Base-by-base conservation (phyloP, 37 sponge, comb jelly and placozoan genomes). In the Crambe crambe region DNA sequence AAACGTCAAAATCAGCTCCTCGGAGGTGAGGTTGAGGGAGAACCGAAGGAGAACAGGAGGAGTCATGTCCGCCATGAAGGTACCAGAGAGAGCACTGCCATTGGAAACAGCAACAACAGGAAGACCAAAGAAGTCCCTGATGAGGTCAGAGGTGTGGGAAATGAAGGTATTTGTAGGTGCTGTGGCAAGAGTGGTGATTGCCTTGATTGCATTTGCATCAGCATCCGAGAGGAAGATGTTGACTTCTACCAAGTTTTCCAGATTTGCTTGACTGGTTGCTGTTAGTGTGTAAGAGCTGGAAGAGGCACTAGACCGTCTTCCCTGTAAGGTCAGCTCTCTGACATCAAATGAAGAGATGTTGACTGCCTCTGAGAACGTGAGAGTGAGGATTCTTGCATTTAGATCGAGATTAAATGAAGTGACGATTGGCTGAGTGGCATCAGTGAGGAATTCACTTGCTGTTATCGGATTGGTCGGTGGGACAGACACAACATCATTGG, bases 1-100 rank as follows among this genome's bases (percentile, higher is more conserved):
- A 79, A 92, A 96, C 26, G 91, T 96, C 38, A 96, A 63, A 17
- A 57, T 80, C 18, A 96, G 78, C 27, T 83, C 56, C 56, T 90
- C 94, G 18, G 90, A 75, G 15, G 86, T 88, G 26, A 96, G 84
- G 63, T 96, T 90, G 40, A 96, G 70, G 47, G 58, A 70, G 70
- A 93, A 96, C 4, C 18, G 3, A 17, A 75, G 40, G 1, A 96
- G 76, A 2, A 43, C 20, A 27, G 97, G 97, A 17, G 69, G 68
- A 38, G 83, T 88, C 0, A 29, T 54, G 58, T 96, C 97, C n/a
- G 10, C 37, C 5, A 43, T 74, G 27, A 82, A 85, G 23, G 4
- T 15, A 0, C 68, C 35, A 37, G 70, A 54, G 15, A 32, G 21
- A 21, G 84, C 71, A 29, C 6, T 58, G 8, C 51, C 67, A 54